Conservation (phyloP, 2,797 vertebrate species). For the Pyrocephalus nanus region DNA sequence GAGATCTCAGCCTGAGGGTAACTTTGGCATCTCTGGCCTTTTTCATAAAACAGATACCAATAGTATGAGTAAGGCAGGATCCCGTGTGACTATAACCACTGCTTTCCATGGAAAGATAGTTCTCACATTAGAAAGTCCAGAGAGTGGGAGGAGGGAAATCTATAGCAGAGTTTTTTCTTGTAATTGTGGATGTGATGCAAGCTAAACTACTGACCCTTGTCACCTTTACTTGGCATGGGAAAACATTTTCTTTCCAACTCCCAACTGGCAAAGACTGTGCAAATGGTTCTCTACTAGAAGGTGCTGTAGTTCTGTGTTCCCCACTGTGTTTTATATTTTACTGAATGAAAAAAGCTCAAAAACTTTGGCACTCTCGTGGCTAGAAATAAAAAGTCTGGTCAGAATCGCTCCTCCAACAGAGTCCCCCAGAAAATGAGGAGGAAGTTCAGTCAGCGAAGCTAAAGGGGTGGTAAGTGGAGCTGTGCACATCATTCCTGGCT, state of each 20-base stretch:
- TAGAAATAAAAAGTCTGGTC: background rate
- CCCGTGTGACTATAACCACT: constrained; percentile 38
- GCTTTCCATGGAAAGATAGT: constrained; percentile 51
- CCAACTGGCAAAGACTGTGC: background rate
- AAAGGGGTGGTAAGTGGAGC: background rate
- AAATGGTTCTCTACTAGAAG: background rate
- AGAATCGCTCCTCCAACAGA: background rate
- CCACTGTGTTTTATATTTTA: background rate
- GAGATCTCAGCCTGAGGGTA: background rate
- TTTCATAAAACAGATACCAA: constrained; percentile 6
- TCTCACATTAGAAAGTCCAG: constrained; percentile 33
- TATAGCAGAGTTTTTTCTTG: constrained; percentile 31
- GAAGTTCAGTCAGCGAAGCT: background rate
- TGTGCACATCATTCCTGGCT: background rate
- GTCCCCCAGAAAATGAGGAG: background rate
- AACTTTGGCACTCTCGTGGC: background rate
- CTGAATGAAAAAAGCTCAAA: background rate
- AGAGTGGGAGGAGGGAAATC: constrained; percentile 1
- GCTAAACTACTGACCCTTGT: background rate
- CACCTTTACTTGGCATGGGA: background rate
- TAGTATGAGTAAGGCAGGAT: constrained; percentile 42
- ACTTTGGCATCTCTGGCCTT: constrained; percentile 2
- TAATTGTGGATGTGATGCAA: background rate
- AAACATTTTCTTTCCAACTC: background rate
- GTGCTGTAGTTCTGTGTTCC: background rate